A percentile compares a stretch with the other conserved stretches of the same genome.
Conservation (phyloP, 1,140 invertebrate genomes). For the Limonius californicus region DNA sequence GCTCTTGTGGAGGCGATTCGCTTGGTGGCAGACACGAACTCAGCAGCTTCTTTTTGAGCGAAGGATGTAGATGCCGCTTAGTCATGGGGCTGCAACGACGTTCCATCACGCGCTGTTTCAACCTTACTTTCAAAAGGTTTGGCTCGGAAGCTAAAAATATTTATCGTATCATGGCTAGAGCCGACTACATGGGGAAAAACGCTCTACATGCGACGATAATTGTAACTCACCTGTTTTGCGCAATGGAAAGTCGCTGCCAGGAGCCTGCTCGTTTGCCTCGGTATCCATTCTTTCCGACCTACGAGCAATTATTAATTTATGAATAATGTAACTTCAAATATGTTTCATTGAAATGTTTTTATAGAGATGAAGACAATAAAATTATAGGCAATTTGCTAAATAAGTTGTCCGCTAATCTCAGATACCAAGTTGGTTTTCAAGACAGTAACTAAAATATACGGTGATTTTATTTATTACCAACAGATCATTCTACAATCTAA, state of each 20-base stretch:
- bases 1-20: slow-evolving; percentile 48
- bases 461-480: too few species aligned
- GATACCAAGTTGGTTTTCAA: too few species aligned
- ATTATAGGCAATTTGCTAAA: too few species aligned
- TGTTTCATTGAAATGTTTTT: too few species aligned
- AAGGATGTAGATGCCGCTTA: slow-evolving; percentile 71
- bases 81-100: slow-evolving; percentile 82
- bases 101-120: slow-evolving; percentile 94
- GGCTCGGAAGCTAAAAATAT: slow-evolving; percentile 84
- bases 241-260: slow-evolving; percentile 75
- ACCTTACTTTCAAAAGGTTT: slow-evolving; percentile 92
- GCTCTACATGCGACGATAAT: too few species aligned
- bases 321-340: too few species aligned
- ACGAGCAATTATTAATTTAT: too few species aligned
- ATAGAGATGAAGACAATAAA: too few species aligned
- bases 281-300: slow-evolving; percentile 48
- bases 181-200: slow-evolving; percentile 1
- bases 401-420: too few species aligned
- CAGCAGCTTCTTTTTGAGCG: slow-evolving; percentile 59
- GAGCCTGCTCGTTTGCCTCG: slow-evolving; percentile 27
- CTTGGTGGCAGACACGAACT: slow-evolving; percentile 45
- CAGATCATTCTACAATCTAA: too few species aligned
- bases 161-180: too few species aligned
- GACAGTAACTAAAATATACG: too few species aligned
- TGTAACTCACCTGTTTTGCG: slow-evolving; percentile 87